A percentile compares a stretch with the other conserved stretches of the same genome.
Evolutionary conservation across 1,140 invertebrate species (phyloP).

Genomic region (Gonioctena quinquepunctata): DNA sequence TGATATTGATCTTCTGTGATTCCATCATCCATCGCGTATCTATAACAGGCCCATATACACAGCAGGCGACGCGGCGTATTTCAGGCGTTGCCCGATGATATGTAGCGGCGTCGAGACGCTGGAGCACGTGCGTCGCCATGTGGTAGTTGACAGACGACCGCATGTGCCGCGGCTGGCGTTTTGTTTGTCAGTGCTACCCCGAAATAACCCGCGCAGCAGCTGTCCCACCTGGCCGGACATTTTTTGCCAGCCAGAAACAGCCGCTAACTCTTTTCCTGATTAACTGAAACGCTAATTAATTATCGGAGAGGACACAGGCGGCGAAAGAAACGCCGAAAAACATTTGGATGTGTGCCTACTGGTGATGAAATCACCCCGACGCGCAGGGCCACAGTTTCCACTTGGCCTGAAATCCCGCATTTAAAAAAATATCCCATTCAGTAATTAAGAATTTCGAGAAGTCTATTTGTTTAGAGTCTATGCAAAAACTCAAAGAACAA

Average conservation of each 20-base stretch:
- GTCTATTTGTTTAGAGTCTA: too few relatives aligned
- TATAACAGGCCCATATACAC: not conserved
- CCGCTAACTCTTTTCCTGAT: conserved; percentile 35
- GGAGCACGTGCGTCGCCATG: conserved; percentile 45
- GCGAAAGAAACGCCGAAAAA: not conserved
- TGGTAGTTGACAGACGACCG: conserved; percentile 43
- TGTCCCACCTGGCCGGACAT: conserved; percentile 49
- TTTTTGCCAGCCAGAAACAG: conserved; percentile 32
- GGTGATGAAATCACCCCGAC: too few relatives aligned
- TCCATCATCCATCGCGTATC: not conserved
- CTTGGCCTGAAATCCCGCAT: too few relatives aligned
- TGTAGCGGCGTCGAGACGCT: conserved; percentile 43
- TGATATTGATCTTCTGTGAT: too few relatives aligned
- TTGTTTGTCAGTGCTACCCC: conserved; percentile 41
- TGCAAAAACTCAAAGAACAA: too few relatives aligned
- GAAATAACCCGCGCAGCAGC: conserved; percentile 47
- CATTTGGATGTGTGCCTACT: not conserved
- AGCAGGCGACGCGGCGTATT: conserved; percentile 24
- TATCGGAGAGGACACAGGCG: not conserved
- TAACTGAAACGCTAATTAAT: conserved; percentile 35
- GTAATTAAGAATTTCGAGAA: too few relatives aligned
- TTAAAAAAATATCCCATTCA: too few relatives aligned
- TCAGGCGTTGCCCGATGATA: conserved; percentile 26
- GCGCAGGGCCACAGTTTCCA: too few relatives aligned
- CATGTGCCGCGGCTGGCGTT: conserved; percentile 26